Base-by-base conservation (phyloP, 1,140 invertebrate genomes). In the Euura lappo region DNA sequence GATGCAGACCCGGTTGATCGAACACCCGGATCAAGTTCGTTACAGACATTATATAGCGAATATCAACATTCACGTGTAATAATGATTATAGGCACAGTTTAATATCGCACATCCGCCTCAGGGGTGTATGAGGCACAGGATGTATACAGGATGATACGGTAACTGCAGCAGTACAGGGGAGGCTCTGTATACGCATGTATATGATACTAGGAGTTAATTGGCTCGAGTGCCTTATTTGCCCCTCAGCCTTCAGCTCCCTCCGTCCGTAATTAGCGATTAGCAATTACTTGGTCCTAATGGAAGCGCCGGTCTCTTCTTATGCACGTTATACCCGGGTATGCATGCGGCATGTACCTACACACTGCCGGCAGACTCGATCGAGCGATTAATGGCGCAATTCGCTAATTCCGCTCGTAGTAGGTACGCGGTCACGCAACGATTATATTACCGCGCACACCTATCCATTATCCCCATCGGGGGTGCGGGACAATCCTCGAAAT, bases 341-440 rank as follows among this genome's bases (percentile, higher is more conserved):
- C 3, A 6, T 60, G 51, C 3, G 28, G 51, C 6, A 1, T 60
- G 51, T 11, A 60, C 51, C 51, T 11, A 4, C 51, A n/a, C 10
- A 60, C 13, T n/a, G 51, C 10, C 51, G 51, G 4, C 8, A n/a
- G 51, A n/a, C 51, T 60, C 51, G 51, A 60, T 60, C 8, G 51
- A 60, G 51, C 51, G 51, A 60, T 60, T 60, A 60, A 60, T 60
- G 51, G 51, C 13, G 51, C 51, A 60, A 60, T 60, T 60, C 51
- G 51, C 51, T 60, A 60, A 60, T 60, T 11, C 51, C 51, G 51
- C 51, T n/a, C 51, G 13, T 1, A 11, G 8, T 6, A n/a, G 51
- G 8, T n/a, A 3, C 51, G 51, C 5, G 51, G 51, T 60, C 51
- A 60, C 51, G 51, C 51, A 60, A 60, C 51, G 51, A 60, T 60